Percentiles rank a stretch among this genome's conserved stretches.
Evolutionary conservation across 2,888 invertebrate genomes (phyloP).

Genomic region (Apamea anceps): DNA sequence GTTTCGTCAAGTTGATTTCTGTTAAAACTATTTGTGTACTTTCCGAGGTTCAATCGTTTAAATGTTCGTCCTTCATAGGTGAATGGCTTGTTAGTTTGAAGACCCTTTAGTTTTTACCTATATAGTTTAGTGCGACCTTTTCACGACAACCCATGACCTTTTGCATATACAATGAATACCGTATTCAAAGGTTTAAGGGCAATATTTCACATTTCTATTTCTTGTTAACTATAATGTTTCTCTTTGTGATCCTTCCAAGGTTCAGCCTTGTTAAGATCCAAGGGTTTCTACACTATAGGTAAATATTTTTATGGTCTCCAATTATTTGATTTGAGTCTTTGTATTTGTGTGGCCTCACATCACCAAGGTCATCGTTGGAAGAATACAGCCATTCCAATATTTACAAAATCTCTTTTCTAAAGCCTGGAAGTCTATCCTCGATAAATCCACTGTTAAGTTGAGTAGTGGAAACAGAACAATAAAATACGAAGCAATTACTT

Average conservation of each 20-base stretch:
- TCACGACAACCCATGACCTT: neutral
- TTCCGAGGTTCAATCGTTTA: neutral
- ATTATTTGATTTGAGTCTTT: slow-evolving; percentile 3
- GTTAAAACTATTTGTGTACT: neutral
- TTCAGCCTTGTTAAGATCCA: slow-evolving; percentile 9
- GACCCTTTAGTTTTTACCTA: neutral
- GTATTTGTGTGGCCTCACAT: neutral
- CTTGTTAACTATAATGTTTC: neutral
- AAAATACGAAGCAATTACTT: slow-evolving; percentile 30
- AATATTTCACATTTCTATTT: neutral
- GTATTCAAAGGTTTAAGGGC: slow-evolving; percentile 16
- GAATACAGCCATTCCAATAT: neutral
- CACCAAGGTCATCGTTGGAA: slow-evolving; percentile 4
- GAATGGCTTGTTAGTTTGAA: slow-evolving; percentile 15
- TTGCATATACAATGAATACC: slow-evolving; percentile 3
- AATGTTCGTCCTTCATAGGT: slow-evolving; percentile 13
- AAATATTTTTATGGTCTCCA: slow-evolving; percentile 25
- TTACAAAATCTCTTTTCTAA: neutral
- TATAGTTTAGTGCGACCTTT: slow-evolving; percentile 3
- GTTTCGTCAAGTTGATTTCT: slow-evolving; percentile 1
- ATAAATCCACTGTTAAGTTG: neutral
- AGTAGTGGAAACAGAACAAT: slow-evolving; percentile 17
- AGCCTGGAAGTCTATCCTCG: neutral
- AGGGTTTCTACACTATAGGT: neutral
- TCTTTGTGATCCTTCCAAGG: neutral